Conservation (phyloP, 2,888 invertebrate genomes). For the Melanostoma mellinum region DNA sequence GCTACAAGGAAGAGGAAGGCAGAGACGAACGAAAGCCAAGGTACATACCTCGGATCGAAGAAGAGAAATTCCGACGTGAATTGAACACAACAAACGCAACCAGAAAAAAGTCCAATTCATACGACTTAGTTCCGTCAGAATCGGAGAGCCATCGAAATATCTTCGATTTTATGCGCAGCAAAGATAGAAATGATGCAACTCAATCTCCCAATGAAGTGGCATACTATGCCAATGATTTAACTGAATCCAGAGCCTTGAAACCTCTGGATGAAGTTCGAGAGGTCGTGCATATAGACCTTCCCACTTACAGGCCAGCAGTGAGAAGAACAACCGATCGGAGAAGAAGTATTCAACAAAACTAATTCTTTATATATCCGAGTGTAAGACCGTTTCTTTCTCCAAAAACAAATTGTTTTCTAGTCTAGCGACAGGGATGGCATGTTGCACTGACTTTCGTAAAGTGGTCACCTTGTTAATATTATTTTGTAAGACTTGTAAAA, state of each 20-base stretch:
- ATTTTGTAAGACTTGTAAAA: constrained; percentile 10
- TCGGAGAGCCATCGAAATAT: constrained; percentile 77
- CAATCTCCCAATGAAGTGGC: constrained; percentile 74
- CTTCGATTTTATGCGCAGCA: constrained; percentile 77
- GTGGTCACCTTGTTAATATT: constrained; percentile 23
- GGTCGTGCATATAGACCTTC: constrained; percentile 84
- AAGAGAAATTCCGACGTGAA: constrained; percentile 74
- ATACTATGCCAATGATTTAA: constrained; percentile 79
- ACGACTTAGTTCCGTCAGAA: constrained; percentile 66
- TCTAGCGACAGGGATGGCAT: constrained; percentile 48
- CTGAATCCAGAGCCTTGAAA: constrained; percentile 77
- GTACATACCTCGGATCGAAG: constrained; percentile 85
- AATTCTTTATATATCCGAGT: constrained; percentile 36
- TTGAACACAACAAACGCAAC: constrained; percentile 17
- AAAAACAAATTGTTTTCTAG: constrained; percentile 64
- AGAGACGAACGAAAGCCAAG: constrained; percentile 82
- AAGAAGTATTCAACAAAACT: constrained; percentile 48
- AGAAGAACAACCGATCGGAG: constrained; percentile 50
- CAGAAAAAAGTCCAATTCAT: constrained; percentile 26
- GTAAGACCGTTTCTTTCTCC: constrained; percentile 11
- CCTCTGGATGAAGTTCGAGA: constrained; percentile 78
- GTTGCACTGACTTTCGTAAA: constrained; percentile 47
- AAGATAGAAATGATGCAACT: constrained; percentile 30
- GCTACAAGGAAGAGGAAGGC: constrained; percentile 81
- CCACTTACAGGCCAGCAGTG: constrained; percentile 83